Evolutionary conservation across 2,113 vertebrate genomes (phyloP), one percentile per base, ranked within the genome.

Genomic region (Alethe castanea): DNA sequence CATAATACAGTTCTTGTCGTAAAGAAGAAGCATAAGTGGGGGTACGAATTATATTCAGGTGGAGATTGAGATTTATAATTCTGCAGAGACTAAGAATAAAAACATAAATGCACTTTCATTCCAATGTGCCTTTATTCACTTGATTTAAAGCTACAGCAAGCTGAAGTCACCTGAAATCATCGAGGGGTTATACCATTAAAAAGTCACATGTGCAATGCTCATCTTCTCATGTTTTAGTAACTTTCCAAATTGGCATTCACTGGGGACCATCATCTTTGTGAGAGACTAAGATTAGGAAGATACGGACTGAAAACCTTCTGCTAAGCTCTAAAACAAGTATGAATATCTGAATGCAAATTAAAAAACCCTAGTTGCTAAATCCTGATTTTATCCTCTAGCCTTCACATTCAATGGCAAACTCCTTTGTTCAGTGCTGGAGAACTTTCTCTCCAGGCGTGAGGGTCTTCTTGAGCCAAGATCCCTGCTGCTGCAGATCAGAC

Each of bases 51-150:
- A 59, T 52, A 65, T 50, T 94, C 72, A 79, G 2, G 2, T 40
- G 50, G 29, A 92, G 59, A 24, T 19, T 40, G 65, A 92, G 95
- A 96, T 96, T 92, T 95, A 94, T 90, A 95, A 88, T 95, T 95
- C 94, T 95, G 60, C 11, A 56, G 95, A 96, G 91, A 88, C 88
- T 40, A 66, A 86, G 87, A 86, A 92, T 60, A 79, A 97, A 95
- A 94, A 83, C 82, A 89, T 77, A 95, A 94, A 95, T 83, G 81
- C 74, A 77, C 66, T 96, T 96, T 80, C 66, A 36, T 94, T 90
- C 86, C 85, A 73, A 62, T 42, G 20, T 69, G 56, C 71, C 69
- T 91, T 92, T 94, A 86, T 94, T 89, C 81, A 89, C 57, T 91
- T 89, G 69, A 95, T 92, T 96, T 93, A 94, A 93, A 80, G 67